Percentiles rank a stretch among this genome's conserved stretches.
Conservation (phyloP, 2,888 invertebrate genomes). For the Microdon myrmicae region DNA sequence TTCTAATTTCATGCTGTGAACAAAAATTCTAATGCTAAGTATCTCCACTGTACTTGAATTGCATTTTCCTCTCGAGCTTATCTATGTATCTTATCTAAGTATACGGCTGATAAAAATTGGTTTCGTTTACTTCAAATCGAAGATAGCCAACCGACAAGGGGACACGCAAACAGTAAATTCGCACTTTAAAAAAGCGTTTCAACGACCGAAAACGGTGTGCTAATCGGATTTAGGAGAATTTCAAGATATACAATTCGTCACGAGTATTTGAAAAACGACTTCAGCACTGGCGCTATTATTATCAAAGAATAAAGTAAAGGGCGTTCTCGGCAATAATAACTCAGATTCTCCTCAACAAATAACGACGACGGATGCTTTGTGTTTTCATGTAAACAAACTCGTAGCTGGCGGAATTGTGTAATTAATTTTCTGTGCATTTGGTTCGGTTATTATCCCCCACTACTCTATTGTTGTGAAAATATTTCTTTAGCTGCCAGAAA, state of each 20-base stretch:
- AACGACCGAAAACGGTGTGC: constrained; percentile 17
- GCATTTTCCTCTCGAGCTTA: constrained; percentile 29
- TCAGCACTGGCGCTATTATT: constrained; percentile 12
- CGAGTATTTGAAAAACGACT: constrained; percentile 15
- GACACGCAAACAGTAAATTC: constrained; percentile 12
- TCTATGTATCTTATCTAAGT: constrained; percentile 46
- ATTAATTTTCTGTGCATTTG: constrained; percentile 37
- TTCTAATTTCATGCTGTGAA: constrained; percentile 1
- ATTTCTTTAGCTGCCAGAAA: constrained; percentile 17
- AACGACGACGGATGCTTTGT: constrained; percentile 29
- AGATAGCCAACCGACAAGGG: constrained; percentile 38
- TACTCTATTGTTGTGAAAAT: constrained; percentile 20
- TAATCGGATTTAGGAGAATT: constrained; percentile 13
- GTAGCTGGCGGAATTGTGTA: constrained; percentile 7
- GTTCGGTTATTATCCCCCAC: constrained; percentile 3
- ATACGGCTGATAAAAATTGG: constrained; percentile 44
- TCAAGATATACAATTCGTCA: constrained; percentile 25
- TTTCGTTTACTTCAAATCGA: constrained; percentile 40
- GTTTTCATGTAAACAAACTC: constrained; percentile 12
- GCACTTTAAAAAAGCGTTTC: constrained; percentile 10
- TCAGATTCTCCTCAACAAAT: constrained; percentile 13
- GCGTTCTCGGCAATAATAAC: constrained; percentile 4
- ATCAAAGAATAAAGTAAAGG: constrained; percentile 14
- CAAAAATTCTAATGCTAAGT: constrained; percentile 23
- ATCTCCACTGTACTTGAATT: constrained; percentile 20